These are phyloP conservation scores for Pangasianodon hypophthalmus DNA, from an alignment of 2,113 vertebrate species.

Conservation along the genomic window DNA sequence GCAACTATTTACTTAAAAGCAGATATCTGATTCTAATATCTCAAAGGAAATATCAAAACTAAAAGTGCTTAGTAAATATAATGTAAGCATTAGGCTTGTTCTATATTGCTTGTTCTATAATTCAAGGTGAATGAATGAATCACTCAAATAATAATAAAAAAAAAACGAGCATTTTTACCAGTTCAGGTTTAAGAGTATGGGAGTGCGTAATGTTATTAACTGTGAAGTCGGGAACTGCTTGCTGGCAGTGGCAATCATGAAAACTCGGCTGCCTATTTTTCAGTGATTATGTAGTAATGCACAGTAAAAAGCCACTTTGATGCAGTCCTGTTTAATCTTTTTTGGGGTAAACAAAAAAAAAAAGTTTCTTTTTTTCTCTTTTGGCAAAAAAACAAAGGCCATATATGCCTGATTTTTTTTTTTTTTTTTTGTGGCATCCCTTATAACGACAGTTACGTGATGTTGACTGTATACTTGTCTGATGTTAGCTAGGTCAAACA, in stretches of 20 bases:
- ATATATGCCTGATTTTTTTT: not conserved
- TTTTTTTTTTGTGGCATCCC: not conserved
- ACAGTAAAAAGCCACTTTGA: not conserved
- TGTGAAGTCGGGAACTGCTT: not conserved
- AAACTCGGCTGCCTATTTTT: not conserved
- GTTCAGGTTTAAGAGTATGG: not conserved
- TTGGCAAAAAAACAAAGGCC: not conserved
- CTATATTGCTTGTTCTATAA: too few species aligned
- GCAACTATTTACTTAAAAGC: not conserved
- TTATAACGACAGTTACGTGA: not conserved
- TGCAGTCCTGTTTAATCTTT: not conserved
- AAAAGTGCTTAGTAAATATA: not conserved
- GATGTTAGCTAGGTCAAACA: not conserved
- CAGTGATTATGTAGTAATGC: not conserved
- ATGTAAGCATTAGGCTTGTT: not conserved
- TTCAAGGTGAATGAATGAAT: not conserved
- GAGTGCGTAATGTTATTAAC: not conserved
- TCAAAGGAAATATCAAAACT: not conserved
- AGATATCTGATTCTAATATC: not conserved
- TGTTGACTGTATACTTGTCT: not conserved
- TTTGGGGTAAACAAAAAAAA: not conserved
- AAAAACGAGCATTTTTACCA: not conserved
- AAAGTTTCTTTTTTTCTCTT: too few species aligned
- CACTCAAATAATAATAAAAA: not conserved
- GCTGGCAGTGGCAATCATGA: not conserved